phyloP scores from a whole-genome alignment of 2,888 invertebrate species.

The Digitonthophagus gazella region DNA sequence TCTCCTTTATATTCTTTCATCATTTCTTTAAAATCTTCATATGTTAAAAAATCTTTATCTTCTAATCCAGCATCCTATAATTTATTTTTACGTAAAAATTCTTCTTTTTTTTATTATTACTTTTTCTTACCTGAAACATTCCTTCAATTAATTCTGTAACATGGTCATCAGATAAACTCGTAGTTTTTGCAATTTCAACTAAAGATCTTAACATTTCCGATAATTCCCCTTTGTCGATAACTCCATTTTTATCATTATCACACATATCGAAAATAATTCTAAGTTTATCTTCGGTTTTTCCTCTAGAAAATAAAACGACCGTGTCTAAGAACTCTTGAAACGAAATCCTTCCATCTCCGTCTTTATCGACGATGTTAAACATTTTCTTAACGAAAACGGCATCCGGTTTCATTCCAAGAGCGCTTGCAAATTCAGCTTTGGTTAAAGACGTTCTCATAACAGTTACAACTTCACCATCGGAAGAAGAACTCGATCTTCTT shows the following conservation, averaged over 20 bases:
- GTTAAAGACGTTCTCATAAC: constrained; percentile 92
- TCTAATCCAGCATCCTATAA: constrained; percentile 83
- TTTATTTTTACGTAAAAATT: constrained; percentile 23
- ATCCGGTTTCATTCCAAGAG: constrained; percentile 91
- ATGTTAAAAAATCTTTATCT: constrained; percentile 85
- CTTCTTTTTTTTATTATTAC: neutral
- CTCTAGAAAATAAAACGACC: constrained; percentile 86
- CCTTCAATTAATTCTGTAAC: constrained; percentile 91
- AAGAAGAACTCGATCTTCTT: constrained; percentile 68
- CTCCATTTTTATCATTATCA: constrained; percentile 90
- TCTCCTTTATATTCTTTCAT: constrained; percentile 97
- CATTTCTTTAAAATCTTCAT: constrained; percentile 90
- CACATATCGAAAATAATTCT: constrained; percentile 97
- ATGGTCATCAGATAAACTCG: constrained; percentile 84
- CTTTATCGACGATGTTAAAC: constrained; percentile 97
- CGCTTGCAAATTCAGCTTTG: constrained; percentile 90
- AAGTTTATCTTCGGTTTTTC: constrained; percentile 89
- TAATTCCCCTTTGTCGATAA: constrained; percentile 89
- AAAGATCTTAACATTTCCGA: constrained; percentile 91
- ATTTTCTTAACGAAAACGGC: constrained; percentile 95
- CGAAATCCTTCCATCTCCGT: constrained; percentile 88
- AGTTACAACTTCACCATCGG: constrained; percentile 82
- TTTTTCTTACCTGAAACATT: constrained; percentile 79
- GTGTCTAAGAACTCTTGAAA: constrained; percentile 96
- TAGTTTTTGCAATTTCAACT: constrained; percentile 90